These are phyloP conservation scores for Talpa occidentalis DNA, from an alignment of 2,113 vertebrate genomes.

Conservation along the genomic window DNA sequence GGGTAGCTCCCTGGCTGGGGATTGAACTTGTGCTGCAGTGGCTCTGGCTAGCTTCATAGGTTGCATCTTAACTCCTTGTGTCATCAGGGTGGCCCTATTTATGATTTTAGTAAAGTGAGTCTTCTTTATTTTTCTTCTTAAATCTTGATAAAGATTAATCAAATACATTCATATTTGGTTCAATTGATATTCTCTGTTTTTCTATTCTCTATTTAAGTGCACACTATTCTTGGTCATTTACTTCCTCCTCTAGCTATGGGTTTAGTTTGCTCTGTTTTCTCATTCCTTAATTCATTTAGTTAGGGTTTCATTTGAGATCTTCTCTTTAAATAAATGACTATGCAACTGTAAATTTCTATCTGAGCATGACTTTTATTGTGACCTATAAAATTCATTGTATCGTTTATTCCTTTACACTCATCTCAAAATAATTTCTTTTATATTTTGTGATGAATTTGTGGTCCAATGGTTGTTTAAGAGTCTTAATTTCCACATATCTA, in stretches of 20 bases:
- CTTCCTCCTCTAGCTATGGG: neutral
- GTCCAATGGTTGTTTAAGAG: neutral
- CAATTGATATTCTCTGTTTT: neutral
- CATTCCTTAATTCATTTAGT: neutral
- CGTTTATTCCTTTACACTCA: neutral
- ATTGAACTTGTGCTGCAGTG: no score
- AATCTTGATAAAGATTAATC: neutral
- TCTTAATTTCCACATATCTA: neutral
- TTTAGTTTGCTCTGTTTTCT: neutral
- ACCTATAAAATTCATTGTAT: neutral
- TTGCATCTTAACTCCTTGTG: no score
- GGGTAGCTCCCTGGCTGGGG: no score
- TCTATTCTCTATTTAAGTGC: neutral
- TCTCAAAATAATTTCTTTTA: neutral
- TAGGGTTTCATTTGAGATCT: neutral
- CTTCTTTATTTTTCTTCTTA: neutral
- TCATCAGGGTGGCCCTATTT: neutral
- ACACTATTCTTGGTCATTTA: neutral
- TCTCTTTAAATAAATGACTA: neutral
- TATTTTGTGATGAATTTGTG: no score
- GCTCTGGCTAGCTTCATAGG: no score
- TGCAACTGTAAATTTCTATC: neutral
- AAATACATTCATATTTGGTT: neutral
- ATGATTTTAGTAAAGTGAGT: neutral
- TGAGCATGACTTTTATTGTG: neutral